A percentile compares a stretch with the other conserved stretches of the same genome.
phyloP scores from a whole-genome alignment of 2,888 invertebrate species.

The Amblyjoppa proteus region DNA sequence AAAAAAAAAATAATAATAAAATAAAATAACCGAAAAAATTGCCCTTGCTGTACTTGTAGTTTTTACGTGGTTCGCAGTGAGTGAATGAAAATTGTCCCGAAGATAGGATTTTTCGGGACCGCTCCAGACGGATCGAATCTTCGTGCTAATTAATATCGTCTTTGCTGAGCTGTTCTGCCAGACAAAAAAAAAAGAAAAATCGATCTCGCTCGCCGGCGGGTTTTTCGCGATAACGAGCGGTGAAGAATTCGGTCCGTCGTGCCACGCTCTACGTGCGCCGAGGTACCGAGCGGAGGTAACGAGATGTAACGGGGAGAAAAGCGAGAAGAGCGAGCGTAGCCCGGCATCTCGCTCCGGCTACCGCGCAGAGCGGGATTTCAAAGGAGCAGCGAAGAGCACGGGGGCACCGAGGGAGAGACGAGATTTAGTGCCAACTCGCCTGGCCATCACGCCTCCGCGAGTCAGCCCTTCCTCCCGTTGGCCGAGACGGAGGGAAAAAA shows the following conservation, averaged over 20 bases:
- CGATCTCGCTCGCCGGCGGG: neutral
- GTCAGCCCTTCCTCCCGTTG: too few relatives aligned
- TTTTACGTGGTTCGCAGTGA: too few relatives aligned
- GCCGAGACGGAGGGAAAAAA: too few relatives aligned
- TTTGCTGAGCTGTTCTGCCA: neutral
- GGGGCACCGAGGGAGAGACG: neutral
- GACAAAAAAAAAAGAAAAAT: neutral
- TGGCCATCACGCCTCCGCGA: neutral
- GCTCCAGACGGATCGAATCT: neutral
- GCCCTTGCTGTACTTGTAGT: too few relatives aligned
- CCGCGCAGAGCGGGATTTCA: neutral
- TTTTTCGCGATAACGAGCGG: constrained; percentile 10
- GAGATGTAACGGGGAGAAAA: constrained; percentile 24
- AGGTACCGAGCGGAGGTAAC: constrained; percentile 23
- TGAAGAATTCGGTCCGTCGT: constrained; percentile 7
- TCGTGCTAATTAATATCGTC: neutral
- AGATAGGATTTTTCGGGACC: too few relatives aligned
- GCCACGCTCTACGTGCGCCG: neutral
- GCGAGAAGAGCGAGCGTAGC: neutral
- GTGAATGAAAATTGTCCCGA: too few relatives aligned
- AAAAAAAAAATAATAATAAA: too few relatives aligned
- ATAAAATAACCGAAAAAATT: too few relatives aligned
- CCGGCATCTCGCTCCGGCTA: neutral
- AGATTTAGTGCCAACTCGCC: constrained; percentile 14
- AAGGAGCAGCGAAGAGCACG: neutral